Evolutionary conservation across 2,113 vertebrate species (phyloP), one percentile per base, ranked within the genome.

Genomic region (Pandion haliaetus): DNA sequence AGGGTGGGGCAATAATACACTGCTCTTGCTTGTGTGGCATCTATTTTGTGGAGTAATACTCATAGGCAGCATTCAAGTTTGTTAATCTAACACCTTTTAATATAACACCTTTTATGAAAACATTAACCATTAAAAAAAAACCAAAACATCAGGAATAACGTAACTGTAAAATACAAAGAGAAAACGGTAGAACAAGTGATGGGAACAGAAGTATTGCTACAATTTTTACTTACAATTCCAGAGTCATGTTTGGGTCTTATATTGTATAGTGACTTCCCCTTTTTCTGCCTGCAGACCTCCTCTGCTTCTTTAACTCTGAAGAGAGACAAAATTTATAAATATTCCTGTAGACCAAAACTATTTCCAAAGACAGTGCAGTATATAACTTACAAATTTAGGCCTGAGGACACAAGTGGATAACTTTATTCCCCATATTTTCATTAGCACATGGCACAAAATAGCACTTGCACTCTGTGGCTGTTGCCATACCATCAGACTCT

Each of bases 191-290:
- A 78, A 79, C 0, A 21, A 59, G 6, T 28, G 31, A 80, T 50
- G 44, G 49, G 50, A 86, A 76, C 12, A 59, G 24, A 91, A 94
- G 28, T 4, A 50, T 55, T 50, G 44, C 32, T 67, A 40, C 47
- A 59, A 7, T 50, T 77, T 65, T 86, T 95, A 99, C 99, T 98
- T 98, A 99, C 99, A 42, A 99, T 99, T 97, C 99, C 99, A 31
- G 99, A 99, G 74, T 99, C 99, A 24, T 99, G 99, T 98, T 99
- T 99, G 84, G 99, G 99, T 98, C 99, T 99, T 97, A 99, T 99
- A 88, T 99, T 99, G 97, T 99, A 99, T 14, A 99, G 98, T 0
- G 99, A 98, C 95, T 99, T 99, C 87, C 99, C 99, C 96, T 99
- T 99, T 85, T 99, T 99, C 97, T 99, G 99, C 38, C 98, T 98